Percentiles rank a stretch among this genome's conserved stretches.
Conservation (phyloP, 2,888 invertebrate genomes). For the Carpatolechia fugitivella region DNA sequence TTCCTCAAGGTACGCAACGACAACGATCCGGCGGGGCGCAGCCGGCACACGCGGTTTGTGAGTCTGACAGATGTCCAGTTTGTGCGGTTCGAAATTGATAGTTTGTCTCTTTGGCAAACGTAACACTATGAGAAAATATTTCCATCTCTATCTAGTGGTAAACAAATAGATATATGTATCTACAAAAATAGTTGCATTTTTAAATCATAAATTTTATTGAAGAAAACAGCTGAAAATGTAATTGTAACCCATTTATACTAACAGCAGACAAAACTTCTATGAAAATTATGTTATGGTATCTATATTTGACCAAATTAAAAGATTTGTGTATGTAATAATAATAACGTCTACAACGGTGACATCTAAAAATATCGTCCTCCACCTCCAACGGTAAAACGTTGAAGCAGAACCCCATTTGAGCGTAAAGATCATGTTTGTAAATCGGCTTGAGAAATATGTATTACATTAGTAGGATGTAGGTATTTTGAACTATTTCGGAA, state of each 20-base stretch:
- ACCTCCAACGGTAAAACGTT: conserved; percentile 59
- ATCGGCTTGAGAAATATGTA: conserved; percentile 45
- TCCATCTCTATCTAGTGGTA: conserved; percentile 74
- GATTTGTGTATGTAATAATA: conserved; percentile 30
- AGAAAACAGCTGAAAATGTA: conserved; percentile 50
- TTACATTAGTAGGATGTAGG: conserved; percentile 33
- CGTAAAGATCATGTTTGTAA: conserved; percentile 47
- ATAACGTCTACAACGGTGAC: conserved; percentile 63
- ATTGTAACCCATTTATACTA: conserved; percentile 32
- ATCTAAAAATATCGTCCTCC: conserved; percentile 67
- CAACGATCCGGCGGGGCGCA: conserved; percentile 29
- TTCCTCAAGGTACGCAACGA: conserved; percentile 43
- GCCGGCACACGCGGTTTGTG: conserved; percentile 23
- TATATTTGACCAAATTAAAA: conserved; percentile 52
- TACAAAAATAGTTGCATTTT: conserved; percentile 78
- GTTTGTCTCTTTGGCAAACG: conserved; percentile 62
- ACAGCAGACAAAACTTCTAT: conserved; percentile 46
- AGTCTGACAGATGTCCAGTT: conserved; percentile 43
- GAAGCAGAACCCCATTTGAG: conserved; percentile 58
- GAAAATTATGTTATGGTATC: conserved; percentile 46
- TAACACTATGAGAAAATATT: conserved; percentile 72
- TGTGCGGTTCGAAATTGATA: conserved; percentile 57
- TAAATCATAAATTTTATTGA: conserved; percentile 47
- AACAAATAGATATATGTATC: conserved; percentile 72
- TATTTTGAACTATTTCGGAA: conserved; percentile 58